These are phyloP conservation scores for Drosophila atripex DNA, from an alignment of 2,888 invertebrate genomes.

Conservation along the genomic window DNA sequence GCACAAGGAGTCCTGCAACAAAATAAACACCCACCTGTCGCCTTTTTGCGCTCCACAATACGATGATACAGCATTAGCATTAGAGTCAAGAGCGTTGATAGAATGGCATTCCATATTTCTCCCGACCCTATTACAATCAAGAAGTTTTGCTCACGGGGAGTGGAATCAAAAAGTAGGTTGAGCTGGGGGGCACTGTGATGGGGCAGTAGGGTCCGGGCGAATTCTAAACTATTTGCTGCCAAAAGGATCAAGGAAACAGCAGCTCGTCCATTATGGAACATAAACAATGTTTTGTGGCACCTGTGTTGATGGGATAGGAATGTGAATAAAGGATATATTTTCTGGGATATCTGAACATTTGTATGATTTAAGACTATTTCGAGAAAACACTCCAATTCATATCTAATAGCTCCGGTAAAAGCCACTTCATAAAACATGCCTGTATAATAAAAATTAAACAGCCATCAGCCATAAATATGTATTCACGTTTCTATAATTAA, in stretches of 20 bases:
- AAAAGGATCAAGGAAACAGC: constrained; percentile 78
- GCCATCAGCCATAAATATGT: neutral
- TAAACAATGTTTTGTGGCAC: constrained; percentile 80
- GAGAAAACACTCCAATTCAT: neutral
- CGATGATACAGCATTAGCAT: constrained; percentile 82
- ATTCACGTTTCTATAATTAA: constrained; percentile 27
- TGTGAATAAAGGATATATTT: neutral
- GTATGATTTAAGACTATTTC: neutral
- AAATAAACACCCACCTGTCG: constrained; percentile 75
- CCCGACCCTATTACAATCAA: constrained; percentile 74
- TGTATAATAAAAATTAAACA: neutral
- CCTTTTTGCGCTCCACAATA: constrained; percentile 80
- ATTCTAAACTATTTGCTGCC: constrained; percentile 81
- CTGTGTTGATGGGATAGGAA: constrained; percentile 53
- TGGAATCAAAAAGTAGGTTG: constrained; percentile 49
- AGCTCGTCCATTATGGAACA: constrained; percentile 83
- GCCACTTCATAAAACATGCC: constrained; percentile 7
- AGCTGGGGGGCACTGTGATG: constrained; percentile 50
- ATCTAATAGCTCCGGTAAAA: neutral
- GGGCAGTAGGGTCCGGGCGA: constrained; percentile 80
- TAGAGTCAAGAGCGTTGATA: constrained; percentile 78
- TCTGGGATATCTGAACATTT: neutral
- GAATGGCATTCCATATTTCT: constrained; percentile 76
- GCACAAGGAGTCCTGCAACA: neutral
- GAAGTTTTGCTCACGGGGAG: constrained; percentile 60